Base-by-base conservation (phyloP, 2,888 invertebrate genomes). In the Clistopyga incitator region DNA sequence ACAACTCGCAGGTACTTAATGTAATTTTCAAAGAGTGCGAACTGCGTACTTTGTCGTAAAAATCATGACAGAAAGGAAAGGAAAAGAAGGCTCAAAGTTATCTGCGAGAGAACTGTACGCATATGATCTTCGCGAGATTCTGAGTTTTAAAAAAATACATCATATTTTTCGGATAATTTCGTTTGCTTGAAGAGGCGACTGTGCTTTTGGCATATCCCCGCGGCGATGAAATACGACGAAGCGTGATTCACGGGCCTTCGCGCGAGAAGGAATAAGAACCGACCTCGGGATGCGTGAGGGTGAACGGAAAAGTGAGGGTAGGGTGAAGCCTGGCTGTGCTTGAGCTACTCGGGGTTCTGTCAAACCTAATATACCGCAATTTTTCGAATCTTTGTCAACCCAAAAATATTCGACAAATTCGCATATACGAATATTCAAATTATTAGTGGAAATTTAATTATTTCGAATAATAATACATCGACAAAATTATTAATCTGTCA, bases 161-260 rank as follows among this genome's bases (percentile, higher is more conserved):
- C 78, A 78, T 84, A 84, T 84, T 80, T 81, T 82, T 79, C 80
- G 82, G 77, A 82, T 84, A 80, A 80, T 82, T 75, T 84, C 84
- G 84, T 81, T 84, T 78, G 81, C 81, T 74, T 65, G 84, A 81
- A 84, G 84, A 84, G 84, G 81, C 84, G 81, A 84, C 84, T 84
- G 84, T 84, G 84, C 84, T 84, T 81, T 81, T 84, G 84, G 84
- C 84, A 84, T 84, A 84, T 84, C 81, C 81, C 71, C 75, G 84
- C 78, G 70, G 78, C 70, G 78, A 84, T 84, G 81, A 84, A 84
- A 84, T 84, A 84, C 84, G 84, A 81, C 64, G 78, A 78, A 81
- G 68, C 70, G 75, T 84, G 84, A 84, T 84, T 84, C 84, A 84
- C 84, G 81, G 61, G 75, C 64, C 75, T 61, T 84, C 54, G 74